Evolutionary conservation across 2,113 vertebrate genomes (phyloP).

Genomic region (Serinus canaria): DNA sequence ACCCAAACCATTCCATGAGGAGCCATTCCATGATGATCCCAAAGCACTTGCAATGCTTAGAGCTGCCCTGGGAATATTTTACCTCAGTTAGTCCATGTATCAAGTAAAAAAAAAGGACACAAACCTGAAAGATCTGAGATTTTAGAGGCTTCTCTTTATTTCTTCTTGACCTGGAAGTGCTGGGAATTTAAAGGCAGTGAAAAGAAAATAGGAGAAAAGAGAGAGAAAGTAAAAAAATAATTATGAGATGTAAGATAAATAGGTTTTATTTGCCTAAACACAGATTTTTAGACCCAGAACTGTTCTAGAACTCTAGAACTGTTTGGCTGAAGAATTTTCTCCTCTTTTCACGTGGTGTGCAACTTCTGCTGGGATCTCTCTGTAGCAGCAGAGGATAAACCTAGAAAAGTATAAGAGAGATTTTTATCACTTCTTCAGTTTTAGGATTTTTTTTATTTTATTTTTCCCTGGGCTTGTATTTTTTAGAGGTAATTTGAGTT

Average conservation of each 20-base stretch:
- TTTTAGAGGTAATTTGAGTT: fast-evolving
- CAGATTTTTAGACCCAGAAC: neutral
- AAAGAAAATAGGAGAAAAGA: neutral
- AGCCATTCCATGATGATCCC: neutral
- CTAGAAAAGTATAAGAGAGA: neutral
- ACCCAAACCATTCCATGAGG: neutral
- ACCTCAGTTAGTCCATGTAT: neutral
- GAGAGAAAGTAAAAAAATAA: neutral
- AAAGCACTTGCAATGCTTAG: neutral
- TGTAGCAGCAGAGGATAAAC: neutral
- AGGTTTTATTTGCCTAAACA: neutral
- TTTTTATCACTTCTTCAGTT: fast-evolving
- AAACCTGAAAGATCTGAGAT: neutral
- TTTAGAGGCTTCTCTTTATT: neutral
- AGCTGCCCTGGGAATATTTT: neutral
- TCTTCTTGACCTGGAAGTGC: neutral
- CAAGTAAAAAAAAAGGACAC: fast-evolving
- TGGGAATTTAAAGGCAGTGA: neutral
- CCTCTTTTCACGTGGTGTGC: fast-evolving
- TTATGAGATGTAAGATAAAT: neutral
- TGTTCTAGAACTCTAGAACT: neutral
- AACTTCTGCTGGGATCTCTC: neutral
- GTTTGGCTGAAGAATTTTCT: neutral
- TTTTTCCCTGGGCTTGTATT: neutral
- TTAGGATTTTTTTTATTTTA: fast-evolving